Percentiles rank a stretch among this genome's conserved stretches.
Evolutionary conservation across 2,113 vertebrate genomes (phyloP).

Genomic region (Grantiella picta): DNA sequence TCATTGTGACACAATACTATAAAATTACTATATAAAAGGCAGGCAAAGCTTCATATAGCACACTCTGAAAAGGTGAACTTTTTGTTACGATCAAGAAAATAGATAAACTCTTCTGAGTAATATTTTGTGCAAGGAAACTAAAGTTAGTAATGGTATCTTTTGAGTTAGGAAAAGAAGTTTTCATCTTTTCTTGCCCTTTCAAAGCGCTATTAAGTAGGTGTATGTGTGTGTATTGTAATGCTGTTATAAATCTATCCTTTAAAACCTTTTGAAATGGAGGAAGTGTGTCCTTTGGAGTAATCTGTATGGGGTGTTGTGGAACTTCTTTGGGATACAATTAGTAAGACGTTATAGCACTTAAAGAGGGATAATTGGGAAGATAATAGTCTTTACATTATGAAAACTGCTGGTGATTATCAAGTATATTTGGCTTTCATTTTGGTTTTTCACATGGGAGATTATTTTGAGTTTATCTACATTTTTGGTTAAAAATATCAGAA

Average conservation of each 20-base stretch:
- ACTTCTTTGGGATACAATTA: neutral
- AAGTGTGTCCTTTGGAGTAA: neutral
- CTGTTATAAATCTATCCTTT: neutral
- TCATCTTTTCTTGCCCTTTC: neutral
- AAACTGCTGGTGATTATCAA: neutral
- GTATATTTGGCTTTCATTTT: neutral
- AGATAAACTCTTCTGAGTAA: neutral
- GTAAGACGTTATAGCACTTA: neutral
- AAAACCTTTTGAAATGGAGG: neutral
- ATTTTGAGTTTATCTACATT: neutral
- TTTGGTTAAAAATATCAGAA: neutral
- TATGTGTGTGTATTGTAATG: neutral
- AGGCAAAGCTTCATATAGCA: slow-evolving; percentile 40
- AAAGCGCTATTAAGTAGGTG: neutral
- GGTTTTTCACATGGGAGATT: neutral
- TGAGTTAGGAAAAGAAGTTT: neutral
- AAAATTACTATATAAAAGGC: slow-evolving; percentile 70
- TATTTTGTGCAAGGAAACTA: neutral
- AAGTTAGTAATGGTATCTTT: neutral
- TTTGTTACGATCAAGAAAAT: slow-evolving; percentile 40
- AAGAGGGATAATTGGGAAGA: neutral
- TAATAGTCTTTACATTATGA: neutral
- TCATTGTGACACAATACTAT: slow-evolving; percentile 75
- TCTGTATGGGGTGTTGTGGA: neutral
- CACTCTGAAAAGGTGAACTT: slow-evolving; percentile 39